phyloP scores from a whole-genome alignment of 2,797 vertebrate genomes.

The Graptemys geographica region DNA sequence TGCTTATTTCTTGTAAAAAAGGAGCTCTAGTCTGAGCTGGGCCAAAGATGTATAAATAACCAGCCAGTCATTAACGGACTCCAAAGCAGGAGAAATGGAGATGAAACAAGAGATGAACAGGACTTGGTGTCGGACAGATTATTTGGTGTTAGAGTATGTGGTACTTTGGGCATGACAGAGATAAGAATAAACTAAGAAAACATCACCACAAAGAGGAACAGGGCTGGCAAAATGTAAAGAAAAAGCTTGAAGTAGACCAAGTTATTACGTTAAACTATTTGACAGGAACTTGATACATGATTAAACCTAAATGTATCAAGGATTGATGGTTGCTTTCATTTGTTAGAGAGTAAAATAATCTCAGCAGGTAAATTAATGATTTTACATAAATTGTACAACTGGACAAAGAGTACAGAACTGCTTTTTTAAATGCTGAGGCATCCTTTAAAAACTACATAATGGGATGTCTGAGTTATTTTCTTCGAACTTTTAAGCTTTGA shows the following conservation, averaged over 20 bases:
- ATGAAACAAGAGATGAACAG: slow-evolving; percentile 49
- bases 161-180: slow-evolving; percentile 49
- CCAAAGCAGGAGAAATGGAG: slow-evolving; percentile 49
- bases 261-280: not conserved
- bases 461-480: slow-evolving; percentile 40
- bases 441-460: slow-evolving; percentile 53
- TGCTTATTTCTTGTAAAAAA: slow-evolving; percentile 76
- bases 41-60: slow-evolving; percentile 43
- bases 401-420: slow-evolving; percentile 54
- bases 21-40: slow-evolving; percentile 51
- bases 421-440: slow-evolving; percentile 37
- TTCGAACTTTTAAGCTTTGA: slow-evolving; percentile 34
- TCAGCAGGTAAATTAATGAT: slow-evolving; percentile 47
- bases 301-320: slow-evolving; percentile 21
- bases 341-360: slow-evolving; percentile 43
- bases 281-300: not conserved
- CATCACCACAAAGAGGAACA: slow-evolving; percentile 32
- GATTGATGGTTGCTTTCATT: slow-evolving; percentile 3
- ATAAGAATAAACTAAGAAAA: slow-evolving; percentile 23
- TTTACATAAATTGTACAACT: slow-evolving; percentile 47
- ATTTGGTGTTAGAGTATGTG: not conserved
- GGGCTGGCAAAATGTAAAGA: slow-evolving; percentile 26
- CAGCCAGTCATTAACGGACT: slow-evolving; percentile 47
- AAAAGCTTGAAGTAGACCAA: slow-evolving; percentile 5
- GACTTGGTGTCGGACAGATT: slow-evolving; percentile 28